Base-by-base conservation (phyloP, 2,113 vertebrate genomes). In the Enhydra lutris region DNA sequence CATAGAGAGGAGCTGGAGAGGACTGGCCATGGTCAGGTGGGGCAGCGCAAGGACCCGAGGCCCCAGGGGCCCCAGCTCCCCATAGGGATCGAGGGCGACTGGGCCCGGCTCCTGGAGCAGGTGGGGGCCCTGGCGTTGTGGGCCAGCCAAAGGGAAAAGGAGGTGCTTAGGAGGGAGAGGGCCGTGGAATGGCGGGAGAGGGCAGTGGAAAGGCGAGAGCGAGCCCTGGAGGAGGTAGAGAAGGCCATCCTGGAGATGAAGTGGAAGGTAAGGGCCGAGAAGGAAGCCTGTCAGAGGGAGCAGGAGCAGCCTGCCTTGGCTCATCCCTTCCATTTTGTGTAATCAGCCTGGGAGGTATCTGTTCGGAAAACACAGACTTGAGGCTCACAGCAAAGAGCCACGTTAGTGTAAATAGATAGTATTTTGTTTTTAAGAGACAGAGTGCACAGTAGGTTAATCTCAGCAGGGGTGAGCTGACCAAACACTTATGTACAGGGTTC, bases 1-100 rank as follows among this genome's bases (percentile, higher is more conserved):
- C 88, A 96, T 29, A 97, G 63, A n/a, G 91, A 95, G 12, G 95
- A 97, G 86, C 74, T 97, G 82, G 61, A 96, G 67, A 89, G 89
- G 50, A 34, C 80, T 0, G 29, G 74, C 21, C 63, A 69, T 0
- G 17, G 29, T 1, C 94, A 94, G 45, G 14, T 71, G 1, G 69
- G 31, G 14, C 87, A 65, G 86, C 7, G 1, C 82, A 86, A 81
- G 13, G 91, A 63, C 18, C 36, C 61, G 4, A 11, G 39, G 39
- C 5, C 45, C 15, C 96, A 39, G 3, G 82, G 61, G 10, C 11
- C 52, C 9, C 95, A 34, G 67, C 39, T 94, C 31, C 65, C 76
- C 6, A 0, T 24, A 24, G 34, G 50, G n/a, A 24, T 95, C 0
- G 83, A 96, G 59, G 96, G 84, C 0, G 39, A 94, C 52, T 96